Base-by-base conservation (phyloP, 1,140 invertebrate species). In the Drosophila cardini region DNA sequence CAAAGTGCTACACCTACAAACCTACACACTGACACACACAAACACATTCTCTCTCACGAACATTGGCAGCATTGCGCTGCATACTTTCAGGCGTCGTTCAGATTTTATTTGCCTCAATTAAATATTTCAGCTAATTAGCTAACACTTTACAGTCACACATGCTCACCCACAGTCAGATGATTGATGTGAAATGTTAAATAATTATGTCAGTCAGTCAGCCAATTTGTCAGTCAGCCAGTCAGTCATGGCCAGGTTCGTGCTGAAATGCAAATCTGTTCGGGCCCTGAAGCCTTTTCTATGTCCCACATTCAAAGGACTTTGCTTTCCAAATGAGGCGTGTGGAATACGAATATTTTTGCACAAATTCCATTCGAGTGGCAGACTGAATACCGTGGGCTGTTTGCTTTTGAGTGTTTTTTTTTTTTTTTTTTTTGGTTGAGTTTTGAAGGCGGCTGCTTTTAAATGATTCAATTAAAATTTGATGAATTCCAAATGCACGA, bases 121-220 rank as follows among this genome's bases (percentile, higher is more conserved):
- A 83, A 89, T 83, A 71, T 87, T 87, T 77, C 72, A 87, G 83
- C 83, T 89, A 89, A 87, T 87, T 89, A 89, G 84, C 83, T 65
- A 46, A 81, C 81, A 86, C 81, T 85, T 80, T 50, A 64, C 76
- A 61, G 50, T 42, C 56, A 68, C 57, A 52, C 55, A 68, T 46
- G 43, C 16, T n/a, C 26, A 43, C 65, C 16, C 38, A 26, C 34
- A 52, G 9, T 21, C 38, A 26, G 10, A 42, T 82, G 78, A 82
- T 82, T 85, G 82, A 86, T 86, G 82, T 52, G 46, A 67, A 65
- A 70, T 75, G 65, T 81, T 86, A 75, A 86, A 85, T 75, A 82
- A 86, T 86, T 82, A 81, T 75, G 78, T 40, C 70, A 72, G 55
- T 52, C 65, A 53, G 10, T 43, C 53, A 67, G 43, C 58, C 45